Evolutionary conservation across 2,797 vertebrate genomes (phyloP), one percentile per base, ranked within the genome.

Genomic region (Glossophaga mutica): DNA sequence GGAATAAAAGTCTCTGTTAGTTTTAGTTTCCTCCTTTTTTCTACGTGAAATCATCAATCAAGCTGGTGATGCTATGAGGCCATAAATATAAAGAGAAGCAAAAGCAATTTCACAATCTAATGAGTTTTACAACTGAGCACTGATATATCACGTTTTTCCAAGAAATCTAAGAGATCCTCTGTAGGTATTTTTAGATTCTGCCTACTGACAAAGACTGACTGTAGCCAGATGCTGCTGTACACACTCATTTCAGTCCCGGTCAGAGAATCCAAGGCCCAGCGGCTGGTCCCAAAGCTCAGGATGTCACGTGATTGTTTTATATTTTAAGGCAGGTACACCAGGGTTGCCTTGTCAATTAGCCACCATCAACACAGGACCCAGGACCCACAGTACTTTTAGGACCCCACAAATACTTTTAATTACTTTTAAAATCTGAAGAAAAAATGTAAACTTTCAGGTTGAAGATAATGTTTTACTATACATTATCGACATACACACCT

Each of bases 1-100:
- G 59, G 11, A 85, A 65, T 57, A 57, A 91, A 86, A 76, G 14
- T 77, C 19, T 71, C 19, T 37, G 70, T 79, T 39, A 71, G 34
- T 10, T 90, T 67, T 71, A 73, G 22, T 85, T 71, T 96, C 34
- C 94, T 50, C 73, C 9, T 93, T 91, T 62, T 73, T 78, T 48
- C 46, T 82, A 1, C 10, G 6, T 88, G 34, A 92, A 95, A 77
- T 77, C 78, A 92, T 37, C 65, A 68, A 32, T 81, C n/a, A 92
- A 91, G 67, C 29, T 12, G 2, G 16, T 74, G 62, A 19, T 24
- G 37, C 12, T 44, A 34, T 26, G 70, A 9, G 1, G 10, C 22
- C 48, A 52, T 55, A 62, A 84, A 71, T 65, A 39, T 29, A 55
- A 91, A 74, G 62, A 78, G 15, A 73, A 94, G 15, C 34, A 15